phyloP scores from a whole-genome alignment of 2,113 vertebrate species.

The Dicerorhinus sumatrensis region DNA sequence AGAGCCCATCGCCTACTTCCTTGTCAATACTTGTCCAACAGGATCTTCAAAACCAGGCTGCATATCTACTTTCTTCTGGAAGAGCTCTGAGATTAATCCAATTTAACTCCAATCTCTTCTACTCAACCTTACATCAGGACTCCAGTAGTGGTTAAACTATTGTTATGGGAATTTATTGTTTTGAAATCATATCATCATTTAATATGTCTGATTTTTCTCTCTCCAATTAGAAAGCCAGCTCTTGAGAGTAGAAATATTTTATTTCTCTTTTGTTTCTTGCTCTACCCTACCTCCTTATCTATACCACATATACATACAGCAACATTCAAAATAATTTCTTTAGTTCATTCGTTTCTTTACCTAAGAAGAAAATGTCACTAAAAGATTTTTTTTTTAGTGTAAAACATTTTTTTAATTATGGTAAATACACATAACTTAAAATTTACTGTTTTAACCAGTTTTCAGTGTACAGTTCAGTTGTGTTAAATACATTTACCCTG shows the following conservation, averaged over 20 bases:
- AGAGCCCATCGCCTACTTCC: not conserved
- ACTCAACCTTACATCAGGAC: not conserved
- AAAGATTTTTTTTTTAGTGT: not conserved
- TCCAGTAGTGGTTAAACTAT: not conserved
- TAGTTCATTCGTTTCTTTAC: not conserved
- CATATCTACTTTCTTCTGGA: not conserved
- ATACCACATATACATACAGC: not conserved
- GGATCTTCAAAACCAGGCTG: not conserved
- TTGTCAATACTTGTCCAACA: not conserved
- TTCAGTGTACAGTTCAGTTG: not conserved
- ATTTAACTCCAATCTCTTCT: not conserved
- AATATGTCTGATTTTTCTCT: not conserved
- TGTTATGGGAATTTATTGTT: not conserved
- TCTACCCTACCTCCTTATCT: not conserved
- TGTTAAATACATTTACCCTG: not conserved
- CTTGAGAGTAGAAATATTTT: slow-evolving; percentile 20
- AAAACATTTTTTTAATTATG: not conserved
- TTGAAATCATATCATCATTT: not conserved
- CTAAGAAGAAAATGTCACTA: not conserved
- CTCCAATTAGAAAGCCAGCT: not conserved
- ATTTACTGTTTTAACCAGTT: not conserved
- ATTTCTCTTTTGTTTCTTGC: not conserved
- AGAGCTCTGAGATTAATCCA: not conserved
- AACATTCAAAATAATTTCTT: not conserved
- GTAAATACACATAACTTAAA: not conserved